Percentiles rank a stretch among this genome's conserved stretches.
phyloP scores from a whole-genome alignment of 1,140 invertebrate genomes.

The Lysiphlebus fabarum region DNA sequence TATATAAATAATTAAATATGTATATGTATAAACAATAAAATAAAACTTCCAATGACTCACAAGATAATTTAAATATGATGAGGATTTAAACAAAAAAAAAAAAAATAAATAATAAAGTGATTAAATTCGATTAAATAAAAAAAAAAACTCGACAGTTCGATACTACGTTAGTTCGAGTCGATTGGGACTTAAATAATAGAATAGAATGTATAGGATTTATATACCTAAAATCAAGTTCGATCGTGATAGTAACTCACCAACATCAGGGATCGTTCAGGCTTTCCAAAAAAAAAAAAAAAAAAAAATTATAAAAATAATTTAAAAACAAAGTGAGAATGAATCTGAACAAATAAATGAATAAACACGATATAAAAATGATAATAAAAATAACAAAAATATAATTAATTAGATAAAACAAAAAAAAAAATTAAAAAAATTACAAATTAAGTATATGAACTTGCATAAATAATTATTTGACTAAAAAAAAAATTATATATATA shows the following conservation, averaged over 20 bases:
- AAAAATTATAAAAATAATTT: conserved; percentile 4
- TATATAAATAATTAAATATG: background rate
- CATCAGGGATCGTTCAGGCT: conserved; percentile 45
- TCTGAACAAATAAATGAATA: too few species aligned
- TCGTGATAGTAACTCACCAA: conserved; percentile 41
- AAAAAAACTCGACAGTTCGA: conserved; percentile 42
- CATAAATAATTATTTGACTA: too few species aligned
- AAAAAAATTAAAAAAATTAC: too few species aligned
- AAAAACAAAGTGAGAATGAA: background rate
- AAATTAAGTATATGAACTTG: too few species aligned
- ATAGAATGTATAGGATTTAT: conserved; percentile 43
- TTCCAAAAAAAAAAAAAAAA: conserved; percentile 30
- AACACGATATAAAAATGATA: too few species aligned
- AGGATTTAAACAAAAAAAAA: conserved; percentile 10
- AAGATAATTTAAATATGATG: background rate
- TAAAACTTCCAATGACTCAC: conserved; percentile 15
- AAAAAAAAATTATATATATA: too few species aligned
- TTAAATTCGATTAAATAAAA: conserved; percentile 40
- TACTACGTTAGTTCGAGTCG: conserved; percentile 44
- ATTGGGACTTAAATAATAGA: conserved; percentile 38
- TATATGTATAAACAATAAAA: background rate
- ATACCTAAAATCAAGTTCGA: conserved; percentile 45
- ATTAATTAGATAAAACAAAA: too few species aligned
- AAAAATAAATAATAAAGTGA: conserved; percentile 26
- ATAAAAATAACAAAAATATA: too few species aligned